Base-by-base conservation (phyloP, 2,113 vertebrate genomes). In the Elgaria multicarinata region DNA sequence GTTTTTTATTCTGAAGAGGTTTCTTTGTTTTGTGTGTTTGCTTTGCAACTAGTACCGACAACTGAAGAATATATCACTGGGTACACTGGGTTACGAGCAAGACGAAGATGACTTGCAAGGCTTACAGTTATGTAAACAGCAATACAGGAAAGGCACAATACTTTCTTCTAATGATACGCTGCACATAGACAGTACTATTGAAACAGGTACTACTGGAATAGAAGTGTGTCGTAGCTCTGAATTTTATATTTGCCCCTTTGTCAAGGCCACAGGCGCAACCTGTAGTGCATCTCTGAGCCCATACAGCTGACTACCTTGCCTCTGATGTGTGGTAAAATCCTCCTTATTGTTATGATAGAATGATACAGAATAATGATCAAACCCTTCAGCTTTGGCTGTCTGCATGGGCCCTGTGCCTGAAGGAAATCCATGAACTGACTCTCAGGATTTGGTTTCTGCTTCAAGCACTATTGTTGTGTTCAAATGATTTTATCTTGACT, bases 101-200 rank as follows among this genome's bases (percentile, higher is more conserved):
- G 96, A 96, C 16, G 92, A 97, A 50, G 94, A 96, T 28, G 95
- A 96, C 22, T 85, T 93, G 89, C 95, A 97, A 84, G 98, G 98
- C 78, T 92, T 99, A 83, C 95, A 93, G 92, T 83, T 99, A 53
- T 99, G 99, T 94, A 99, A 99, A 90, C 95, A 98, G 3, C 96
- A 98, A 84, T 99, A 98, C 95, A 98, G 95, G 96, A 97, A 85
- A 92, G 96, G 97, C 77, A 95, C 62, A 3, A 85, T 96, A 93
- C 92, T 97, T 71, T 95, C 97, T 39, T 97, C 97, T 4, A 97
- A 98, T 0, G 96, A 97, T 72, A 95, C 95, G 0, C 96, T 98
- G 83, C 95, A 97, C 87, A 98, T 99, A 62, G 97, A 99, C 83
- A 96, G 98, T 22, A 94, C 98, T 89, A 95, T 97, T 74, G 98